Conservation (phyloP, 2,888 invertebrate genomes). For the Eumacrocentrus americanus region DNA sequence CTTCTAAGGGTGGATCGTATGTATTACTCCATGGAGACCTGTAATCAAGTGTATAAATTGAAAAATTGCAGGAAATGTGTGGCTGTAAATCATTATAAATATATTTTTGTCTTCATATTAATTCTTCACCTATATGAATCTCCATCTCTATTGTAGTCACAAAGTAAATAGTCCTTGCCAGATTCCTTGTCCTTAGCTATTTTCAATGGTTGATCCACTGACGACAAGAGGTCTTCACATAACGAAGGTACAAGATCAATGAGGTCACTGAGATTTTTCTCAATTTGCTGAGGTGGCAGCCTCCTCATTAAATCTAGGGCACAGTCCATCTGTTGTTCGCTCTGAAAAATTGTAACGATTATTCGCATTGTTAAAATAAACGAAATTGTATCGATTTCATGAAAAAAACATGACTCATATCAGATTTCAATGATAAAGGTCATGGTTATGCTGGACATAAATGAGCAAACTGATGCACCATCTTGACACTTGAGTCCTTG, state of each 20-base stretch:
- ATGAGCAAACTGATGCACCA: slow-evolving; percentile 40
- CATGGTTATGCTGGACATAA: slow-evolving; percentile 12
- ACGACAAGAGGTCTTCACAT: slow-evolving; percentile 95
- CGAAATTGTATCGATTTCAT: slow-evolving; percentile 17
- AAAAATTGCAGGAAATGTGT: slow-evolving; percentile 3
- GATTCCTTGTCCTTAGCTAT: slow-evolving; percentile 94
- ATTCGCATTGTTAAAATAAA: neutral
- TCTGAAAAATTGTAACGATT: slow-evolving; percentile 64
- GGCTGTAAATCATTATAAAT: neutral
- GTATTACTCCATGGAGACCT: slow-evolving; percentile 99
- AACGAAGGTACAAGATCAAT: slow-evolving; percentile 95
- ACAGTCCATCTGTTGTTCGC: slow-evolving; percentile 97
- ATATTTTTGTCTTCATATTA: neutral
- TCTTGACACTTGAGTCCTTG: slow-evolving; percentile 48
- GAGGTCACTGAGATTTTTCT: slow-evolving; percentile 96
- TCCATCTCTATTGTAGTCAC: slow-evolving; percentile 99
- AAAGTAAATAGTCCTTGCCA: slow-evolving; percentile 96
- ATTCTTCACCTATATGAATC: slow-evolving; percentile 84
- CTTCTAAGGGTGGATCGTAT: slow-evolving; percentile 96
- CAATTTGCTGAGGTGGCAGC: slow-evolving; percentile 98
- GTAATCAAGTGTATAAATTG: slow-evolving; percentile 24
- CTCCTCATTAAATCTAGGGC: slow-evolving; percentile 98
- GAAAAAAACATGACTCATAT: slow-evolving; percentile 22
- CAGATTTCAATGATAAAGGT: slow-evolving; percentile 21
- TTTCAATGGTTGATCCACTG: slow-evolving; percentile 98